Percentiles rank a stretch among this genome's conserved stretches.
Evolutionary conservation across 2,797 vertebrate genomes (phyloP).

Genomic region (Tiaroga cobitis): DNA sequence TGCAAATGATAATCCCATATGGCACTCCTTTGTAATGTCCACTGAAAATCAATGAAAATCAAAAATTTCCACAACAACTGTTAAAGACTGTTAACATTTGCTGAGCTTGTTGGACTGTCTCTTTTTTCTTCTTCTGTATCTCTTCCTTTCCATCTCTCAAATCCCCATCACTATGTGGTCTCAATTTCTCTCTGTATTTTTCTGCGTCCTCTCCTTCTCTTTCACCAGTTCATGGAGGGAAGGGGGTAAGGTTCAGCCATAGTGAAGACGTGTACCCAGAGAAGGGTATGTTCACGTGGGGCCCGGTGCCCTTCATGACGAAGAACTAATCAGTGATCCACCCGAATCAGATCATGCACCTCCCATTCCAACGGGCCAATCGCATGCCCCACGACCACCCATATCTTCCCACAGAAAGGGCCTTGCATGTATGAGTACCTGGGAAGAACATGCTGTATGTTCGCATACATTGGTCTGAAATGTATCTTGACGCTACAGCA

Average conservation of each 20-base stretch:
- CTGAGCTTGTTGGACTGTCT: conserved; percentile 30
- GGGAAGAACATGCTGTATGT: conserved; percentile 57
- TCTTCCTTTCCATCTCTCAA: conserved; percentile 44
- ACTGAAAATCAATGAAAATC: too few relatives aligned
- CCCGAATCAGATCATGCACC: conserved; percentile 53
- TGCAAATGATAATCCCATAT: too few relatives aligned
- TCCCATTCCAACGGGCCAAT: conserved; percentile 53
- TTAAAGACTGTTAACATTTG: conserved; percentile 8
- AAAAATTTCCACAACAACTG: too few relatives aligned
- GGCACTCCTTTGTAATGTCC: too few relatives aligned
- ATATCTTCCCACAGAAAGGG: conserved; percentile 41
- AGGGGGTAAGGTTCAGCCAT: conserved; percentile 98
- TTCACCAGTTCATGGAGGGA: conserved; percentile 96
- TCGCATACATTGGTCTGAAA: conserved; percentile 56
- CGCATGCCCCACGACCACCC: conserved; percentile 60
- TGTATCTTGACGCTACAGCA: conserved; percentile 53
- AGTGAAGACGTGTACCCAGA: conserved; percentile 99
- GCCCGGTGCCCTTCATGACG: conserved; percentile 67
- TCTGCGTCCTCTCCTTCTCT: conserved; percentile 63
- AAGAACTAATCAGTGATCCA: conserved; percentile 62
- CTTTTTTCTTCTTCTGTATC: conserved; percentile 61
- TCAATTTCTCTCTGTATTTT: conserved; percentile 61
- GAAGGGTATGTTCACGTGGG: conserved; percentile 91
- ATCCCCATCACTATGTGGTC: conserved; percentile 47
- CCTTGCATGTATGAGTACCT: conserved; percentile 57